Conservation (phyloP, 2,113 vertebrate genomes). For the Phoenicopterus ruber region DNA sequence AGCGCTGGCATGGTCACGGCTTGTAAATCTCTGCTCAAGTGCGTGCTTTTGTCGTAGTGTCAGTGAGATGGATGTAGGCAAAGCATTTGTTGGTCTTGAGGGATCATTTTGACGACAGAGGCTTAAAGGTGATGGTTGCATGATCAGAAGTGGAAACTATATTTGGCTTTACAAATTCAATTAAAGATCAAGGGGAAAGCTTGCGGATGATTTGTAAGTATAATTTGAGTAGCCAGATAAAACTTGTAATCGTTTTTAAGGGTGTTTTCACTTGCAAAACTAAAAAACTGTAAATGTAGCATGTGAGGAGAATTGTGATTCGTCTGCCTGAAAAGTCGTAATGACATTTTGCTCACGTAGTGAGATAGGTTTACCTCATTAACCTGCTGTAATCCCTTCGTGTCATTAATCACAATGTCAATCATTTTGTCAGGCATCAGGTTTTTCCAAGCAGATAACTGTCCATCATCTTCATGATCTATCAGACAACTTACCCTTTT, state of each 20-base stretch:
- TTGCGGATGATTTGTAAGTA: not conserved
- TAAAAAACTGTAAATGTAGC: not conserved
- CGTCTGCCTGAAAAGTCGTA: not conserved
- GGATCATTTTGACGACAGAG: not conserved
- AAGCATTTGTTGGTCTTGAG: not conserved
- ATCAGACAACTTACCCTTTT: not conserved
- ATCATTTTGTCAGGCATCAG: slow-evolving; percentile 5
- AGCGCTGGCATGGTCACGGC: no score
- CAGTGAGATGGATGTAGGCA: accelerated
- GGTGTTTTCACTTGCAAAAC: not conserved
- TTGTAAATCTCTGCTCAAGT: not conserved
- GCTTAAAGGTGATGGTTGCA: not conserved
- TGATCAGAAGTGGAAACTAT: not conserved
- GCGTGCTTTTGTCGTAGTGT: accelerated
- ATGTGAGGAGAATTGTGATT: not conserved
- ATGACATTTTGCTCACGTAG: not conserved
- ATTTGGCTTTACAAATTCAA: not conserved
- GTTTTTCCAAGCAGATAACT: not conserved
- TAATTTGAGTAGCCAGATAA: not conserved
- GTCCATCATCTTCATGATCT: not conserved
- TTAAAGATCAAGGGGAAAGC: not conserved
- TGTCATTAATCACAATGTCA: not conserved
- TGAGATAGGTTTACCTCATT: not conserved
- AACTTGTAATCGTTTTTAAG: not conserved
- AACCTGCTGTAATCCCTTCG: not conserved